phyloP scores from a whole-genome alignment of 1,140 invertebrate genomes.

The Cydia pomonella region DNA sequence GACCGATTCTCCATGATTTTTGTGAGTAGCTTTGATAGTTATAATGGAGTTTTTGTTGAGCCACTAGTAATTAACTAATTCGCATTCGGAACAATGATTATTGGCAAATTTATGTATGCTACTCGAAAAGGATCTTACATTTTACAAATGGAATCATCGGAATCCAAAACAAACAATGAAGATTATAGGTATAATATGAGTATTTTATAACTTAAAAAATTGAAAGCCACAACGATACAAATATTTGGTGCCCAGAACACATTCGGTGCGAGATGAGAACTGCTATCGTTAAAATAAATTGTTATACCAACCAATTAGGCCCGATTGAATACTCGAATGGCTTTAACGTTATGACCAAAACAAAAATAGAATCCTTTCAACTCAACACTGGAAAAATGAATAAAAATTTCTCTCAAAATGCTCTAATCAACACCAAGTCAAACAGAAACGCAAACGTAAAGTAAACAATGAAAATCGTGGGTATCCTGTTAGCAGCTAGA shows the following conservation, averaged over 20 bases:
- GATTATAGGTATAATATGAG: neutral
- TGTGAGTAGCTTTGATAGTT: too few relatives aligned
- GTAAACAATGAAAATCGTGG: conserved; percentile 31
- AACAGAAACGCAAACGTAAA: neutral
- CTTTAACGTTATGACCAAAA: neutral
- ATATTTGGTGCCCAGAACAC: neutral
- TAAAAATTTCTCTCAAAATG: neutral
- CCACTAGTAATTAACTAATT: too few relatives aligned
- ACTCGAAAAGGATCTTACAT: too few relatives aligned
- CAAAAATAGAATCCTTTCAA: neutral
- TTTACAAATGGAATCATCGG: too few relatives aligned
- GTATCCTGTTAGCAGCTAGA: conserved; percentile 14
- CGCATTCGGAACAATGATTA: too few relatives aligned
- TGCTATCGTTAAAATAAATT: neutral
- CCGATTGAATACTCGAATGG: neutral
- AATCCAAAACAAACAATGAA: too few relatives aligned
- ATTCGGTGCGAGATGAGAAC: neutral
- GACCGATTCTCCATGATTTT: too few relatives aligned
- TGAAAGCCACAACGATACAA: neutral
- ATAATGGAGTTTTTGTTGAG: too few relatives aligned
- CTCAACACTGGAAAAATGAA: neutral
- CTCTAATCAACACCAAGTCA: neutral
- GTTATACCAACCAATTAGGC: neutral
- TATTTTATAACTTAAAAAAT: neutral
- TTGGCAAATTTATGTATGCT: too few relatives aligned